These are phyloP conservation scores for Buphagus erythrorhynchus DNA, from an alignment of 2,797 vertebrate genomes.

Conservation along the genomic window DNA sequence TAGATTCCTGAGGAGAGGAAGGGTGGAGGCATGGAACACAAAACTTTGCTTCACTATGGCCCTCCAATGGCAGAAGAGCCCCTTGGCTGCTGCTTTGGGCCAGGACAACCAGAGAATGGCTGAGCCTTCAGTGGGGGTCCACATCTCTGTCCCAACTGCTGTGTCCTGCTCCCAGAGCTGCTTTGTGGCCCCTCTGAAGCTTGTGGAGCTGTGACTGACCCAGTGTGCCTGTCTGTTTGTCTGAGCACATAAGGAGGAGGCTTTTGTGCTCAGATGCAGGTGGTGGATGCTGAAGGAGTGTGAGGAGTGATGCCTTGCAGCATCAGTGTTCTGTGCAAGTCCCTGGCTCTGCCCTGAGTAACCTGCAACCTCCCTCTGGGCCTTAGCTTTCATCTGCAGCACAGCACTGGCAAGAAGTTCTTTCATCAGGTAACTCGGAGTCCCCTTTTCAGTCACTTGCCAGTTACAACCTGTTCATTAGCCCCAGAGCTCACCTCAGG, in stretches of 20 bases:
- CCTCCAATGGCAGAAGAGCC: not conserved
- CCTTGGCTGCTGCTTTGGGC: not conserved
- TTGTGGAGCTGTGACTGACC: not conserved
- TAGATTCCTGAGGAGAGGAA: not conserved
- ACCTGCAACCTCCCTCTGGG: not conserved
- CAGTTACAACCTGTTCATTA: not conserved
- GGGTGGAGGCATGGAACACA: not conserved
- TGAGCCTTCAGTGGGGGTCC: not conserved
- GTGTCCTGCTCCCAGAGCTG: not conserved
- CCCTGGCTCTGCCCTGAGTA: not conserved
- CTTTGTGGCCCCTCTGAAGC: not conserved
- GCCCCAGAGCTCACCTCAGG: not conserved
- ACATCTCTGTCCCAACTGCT: not conserved
- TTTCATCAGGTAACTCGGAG: not conserved
- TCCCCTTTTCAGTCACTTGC: not conserved
- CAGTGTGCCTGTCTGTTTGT: not conserved
- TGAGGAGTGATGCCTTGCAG: not conserved
- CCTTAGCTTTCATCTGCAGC: not conserved
- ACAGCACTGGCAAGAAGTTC: not conserved
- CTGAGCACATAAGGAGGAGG: not conserved
- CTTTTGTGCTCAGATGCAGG: not conserved
- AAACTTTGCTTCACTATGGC: not conserved
- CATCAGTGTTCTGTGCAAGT: not conserved
- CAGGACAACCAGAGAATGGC: fast-evolving
- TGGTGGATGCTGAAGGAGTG: not conserved